A percentile compares a stretch with the other conserved stretches of the same genome.
Evolutionary conservation across 2,888 invertebrate species (phyloP).

Genomic region (Cheilosia urbana): DNA sequence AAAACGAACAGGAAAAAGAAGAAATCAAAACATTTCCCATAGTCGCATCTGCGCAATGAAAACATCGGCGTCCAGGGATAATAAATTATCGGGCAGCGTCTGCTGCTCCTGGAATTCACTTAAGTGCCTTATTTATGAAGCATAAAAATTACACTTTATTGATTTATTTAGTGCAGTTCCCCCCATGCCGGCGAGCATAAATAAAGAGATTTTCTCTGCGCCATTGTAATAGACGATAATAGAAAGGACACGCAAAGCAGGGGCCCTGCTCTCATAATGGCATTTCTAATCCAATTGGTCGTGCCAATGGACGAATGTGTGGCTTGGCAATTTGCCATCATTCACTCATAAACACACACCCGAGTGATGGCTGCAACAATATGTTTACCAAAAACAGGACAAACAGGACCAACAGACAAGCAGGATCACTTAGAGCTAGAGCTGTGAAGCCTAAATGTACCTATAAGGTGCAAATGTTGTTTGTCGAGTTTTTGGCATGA

Average conservation of each 20-base stretch:
- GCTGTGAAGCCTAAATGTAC: no score
- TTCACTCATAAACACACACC: slow-evolving; percentile 34
- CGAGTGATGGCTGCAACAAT: slow-evolving; percentile 20
- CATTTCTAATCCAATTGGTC: slow-evolving; percentile 54
- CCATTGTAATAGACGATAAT: slow-evolving; percentile 11
- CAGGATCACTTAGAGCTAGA: slow-evolving; percentile 19
- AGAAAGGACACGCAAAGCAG: not conserved
- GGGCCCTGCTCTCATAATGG: slow-evolving; percentile 5
- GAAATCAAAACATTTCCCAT: slow-evolving; percentile 39
- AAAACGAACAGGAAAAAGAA: slow-evolving; percentile 10
- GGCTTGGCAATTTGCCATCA: slow-evolving; percentile 59
- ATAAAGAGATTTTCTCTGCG: slow-evolving; percentile 45
- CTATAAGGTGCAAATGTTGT: slow-evolving; percentile 37
- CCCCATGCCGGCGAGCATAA: slow-evolving; percentile 9
- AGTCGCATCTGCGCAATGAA: slow-evolving; percentile 57
- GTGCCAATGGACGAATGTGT: slow-evolving; percentile 32
- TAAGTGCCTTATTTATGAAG: slow-evolving; percentile 62
- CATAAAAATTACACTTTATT: slow-evolving; percentile 62
- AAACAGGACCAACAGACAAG: slow-evolving; percentile 42
- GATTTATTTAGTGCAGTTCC: slow-evolving; percentile 47
- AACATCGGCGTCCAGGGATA: slow-evolving; percentile 22
- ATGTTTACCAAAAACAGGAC: slow-evolving; percentile 12
- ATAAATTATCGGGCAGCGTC: slow-evolving; percentile 36
- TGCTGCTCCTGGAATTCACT: slow-evolving; percentile 56
- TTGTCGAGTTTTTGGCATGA: slow-evolving; percentile 32